These are phyloP conservation scores for Nemapogon koenigi DNA, from an alignment of 2,888 invertebrate genomes.

Conservation along the genomic window DNA sequence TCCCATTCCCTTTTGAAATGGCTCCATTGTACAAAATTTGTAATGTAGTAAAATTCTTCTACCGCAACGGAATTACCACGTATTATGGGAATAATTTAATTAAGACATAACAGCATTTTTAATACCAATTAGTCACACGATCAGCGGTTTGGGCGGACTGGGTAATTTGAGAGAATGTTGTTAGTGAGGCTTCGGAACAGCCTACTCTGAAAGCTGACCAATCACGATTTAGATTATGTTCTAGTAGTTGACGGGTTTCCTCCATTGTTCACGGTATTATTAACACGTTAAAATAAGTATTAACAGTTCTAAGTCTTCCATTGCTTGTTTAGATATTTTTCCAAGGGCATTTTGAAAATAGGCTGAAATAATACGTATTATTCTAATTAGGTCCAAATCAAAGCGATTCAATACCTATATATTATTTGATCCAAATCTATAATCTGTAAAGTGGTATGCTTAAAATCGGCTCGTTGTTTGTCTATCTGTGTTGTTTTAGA, in stretches of 20 bases:
- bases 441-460: no score
- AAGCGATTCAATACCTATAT: no score
- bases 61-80: constrained; percentile 42
- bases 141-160: constrained; percentile 53
- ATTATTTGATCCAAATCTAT: no score
- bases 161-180: constrained; percentile 57
- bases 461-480: no score
- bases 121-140: constrained; percentile 61
- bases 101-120: constrained; percentile 58
- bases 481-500: no score
- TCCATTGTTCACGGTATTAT: constrained; percentile 8
- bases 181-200: constrained; percentile 45
- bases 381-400: no score
- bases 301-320: constrained; percentile 4
- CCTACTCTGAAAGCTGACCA: constrained; percentile 50
- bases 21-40: constrained; percentile 53
- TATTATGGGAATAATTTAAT: constrained; percentile 59
- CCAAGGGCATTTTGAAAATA: no score
- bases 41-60: constrained; percentile 48
- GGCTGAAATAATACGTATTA: no score
- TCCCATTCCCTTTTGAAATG: constrained; percentile 49
- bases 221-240: constrained; percentile 26
- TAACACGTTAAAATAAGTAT: constrained; percentile 7
- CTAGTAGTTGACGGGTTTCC: constrained; percentile 7
- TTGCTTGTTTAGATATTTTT: no score